Percentiles rank a stretch among this genome's conserved stretches.
These are phyloP conservation scores for Amblyteles armatorius DNA, from an alignment of 2,888 invertebrate species.

Conservation along the genomic window DNA sequence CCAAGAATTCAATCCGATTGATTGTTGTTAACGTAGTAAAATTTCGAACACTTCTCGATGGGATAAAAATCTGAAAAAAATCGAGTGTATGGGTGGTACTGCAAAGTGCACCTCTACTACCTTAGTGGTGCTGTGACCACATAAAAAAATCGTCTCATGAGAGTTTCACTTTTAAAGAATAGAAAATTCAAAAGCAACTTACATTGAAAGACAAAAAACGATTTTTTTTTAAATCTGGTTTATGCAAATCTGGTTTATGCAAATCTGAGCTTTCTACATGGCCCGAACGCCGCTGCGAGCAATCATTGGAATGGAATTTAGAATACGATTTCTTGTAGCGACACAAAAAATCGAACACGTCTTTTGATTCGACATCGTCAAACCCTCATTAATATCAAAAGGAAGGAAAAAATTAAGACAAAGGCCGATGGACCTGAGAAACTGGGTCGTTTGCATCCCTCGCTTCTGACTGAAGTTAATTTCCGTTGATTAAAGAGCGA, in stretches of 20 bases:
- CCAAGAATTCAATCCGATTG: too few species aligned
- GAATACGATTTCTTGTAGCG: too few species aligned
- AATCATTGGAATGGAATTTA: neutral
- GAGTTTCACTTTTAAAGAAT: too few species aligned
- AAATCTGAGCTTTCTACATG: neutral
- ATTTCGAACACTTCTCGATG: too few species aligned
- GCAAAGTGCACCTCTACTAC: too few species aligned
- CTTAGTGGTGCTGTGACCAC: too few species aligned
- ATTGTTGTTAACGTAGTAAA: too few species aligned
- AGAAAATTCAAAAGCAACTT: neutral
- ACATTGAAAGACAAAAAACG: neutral
- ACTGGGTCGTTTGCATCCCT: neutral
- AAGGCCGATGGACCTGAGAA: neutral
- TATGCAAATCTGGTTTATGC: too few species aligned
- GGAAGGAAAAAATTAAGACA: neutral
- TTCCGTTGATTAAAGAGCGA: neutral
- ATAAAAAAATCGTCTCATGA: too few species aligned
- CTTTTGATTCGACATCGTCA: neutral
- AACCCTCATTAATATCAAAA: neutral
- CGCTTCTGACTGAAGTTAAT: neutral
- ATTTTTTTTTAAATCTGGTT: neutral
- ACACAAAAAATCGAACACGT: neutral
- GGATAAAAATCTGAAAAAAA: too few species aligned
- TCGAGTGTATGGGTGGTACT: too few species aligned
- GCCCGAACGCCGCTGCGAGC: too few species aligned